phyloP scores from a whole-genome alignment of 2,113 vertebrate genomes.

The Callionymus lyra region DNA sequence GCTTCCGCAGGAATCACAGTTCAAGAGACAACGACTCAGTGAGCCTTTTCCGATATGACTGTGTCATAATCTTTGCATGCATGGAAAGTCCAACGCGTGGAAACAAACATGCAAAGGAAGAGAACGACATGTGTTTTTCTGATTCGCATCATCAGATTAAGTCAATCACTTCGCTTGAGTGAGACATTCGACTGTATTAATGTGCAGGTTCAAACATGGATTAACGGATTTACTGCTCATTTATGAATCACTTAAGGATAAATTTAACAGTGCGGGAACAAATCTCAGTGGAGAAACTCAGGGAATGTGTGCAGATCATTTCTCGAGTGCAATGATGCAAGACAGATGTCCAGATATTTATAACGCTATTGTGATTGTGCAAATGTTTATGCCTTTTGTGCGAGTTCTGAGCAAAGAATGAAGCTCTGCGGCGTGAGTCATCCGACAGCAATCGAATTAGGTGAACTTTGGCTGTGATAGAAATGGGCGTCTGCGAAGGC shows the following conservation, averaged over 20 bases:
- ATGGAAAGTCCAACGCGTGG: neutral
- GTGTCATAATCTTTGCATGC: conserved; percentile 20
- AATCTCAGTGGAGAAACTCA: too few species aligned
- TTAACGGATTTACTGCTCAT: too few species aligned
- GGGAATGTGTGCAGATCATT: conserved; percentile 29
- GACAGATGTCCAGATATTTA: too few species aligned
- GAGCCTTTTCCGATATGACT: conserved; percentile 18
- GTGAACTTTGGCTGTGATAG: conserved; percentile 35
- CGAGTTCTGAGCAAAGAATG: conserved; percentile 18
- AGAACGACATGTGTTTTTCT: conserved; percentile 5
- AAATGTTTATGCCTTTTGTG: neutral
- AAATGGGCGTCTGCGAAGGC: conserved; percentile 13
- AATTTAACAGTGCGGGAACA: too few species aligned
- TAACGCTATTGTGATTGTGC: neutral
- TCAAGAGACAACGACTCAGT: conserved; percentile 14
- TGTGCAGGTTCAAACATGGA: too few species aligned
- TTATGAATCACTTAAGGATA: too few species aligned
- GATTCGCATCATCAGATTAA: too few species aligned
- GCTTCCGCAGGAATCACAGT: conserved; percentile 31
- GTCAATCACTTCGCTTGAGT: too few species aligned
- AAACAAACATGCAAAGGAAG: conserved; percentile 30
- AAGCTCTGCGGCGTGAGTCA: conserved; percentile 46
- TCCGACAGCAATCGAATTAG: conserved; percentile 51
- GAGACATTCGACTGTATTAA: too few species aligned
- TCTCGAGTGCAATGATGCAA: too few species aligned